These are phyloP conservation scores for Habrosyne pyritoides DNA, from an alignment of 2,888 invertebrate species.

Conservation along the genomic window DNA sequence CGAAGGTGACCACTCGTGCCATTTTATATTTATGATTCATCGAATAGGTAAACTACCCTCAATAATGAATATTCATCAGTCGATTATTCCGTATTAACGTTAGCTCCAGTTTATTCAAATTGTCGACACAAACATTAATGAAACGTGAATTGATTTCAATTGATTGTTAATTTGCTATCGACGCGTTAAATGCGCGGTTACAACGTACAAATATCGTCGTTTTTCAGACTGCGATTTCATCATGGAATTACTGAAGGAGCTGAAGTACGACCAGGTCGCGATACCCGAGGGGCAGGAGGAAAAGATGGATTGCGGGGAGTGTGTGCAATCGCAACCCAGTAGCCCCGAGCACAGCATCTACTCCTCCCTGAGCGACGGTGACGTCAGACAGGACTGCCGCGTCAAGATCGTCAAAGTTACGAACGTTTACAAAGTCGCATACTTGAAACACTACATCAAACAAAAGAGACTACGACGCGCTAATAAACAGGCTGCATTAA, in stretches of 20 bases:
- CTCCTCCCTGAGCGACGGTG: constrained; percentile 55
- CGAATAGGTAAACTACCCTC: no score
- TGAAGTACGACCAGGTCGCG: constrained; percentile 49
- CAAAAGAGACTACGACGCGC: constrained; percentile 66
- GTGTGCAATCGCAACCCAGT: constrained; percentile 33
- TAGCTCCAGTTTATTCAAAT: not conserved
- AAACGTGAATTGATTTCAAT: no score
- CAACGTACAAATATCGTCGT: constrained; percentile 11
- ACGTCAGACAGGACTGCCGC: constrained; percentile 57
- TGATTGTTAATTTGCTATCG: no score
- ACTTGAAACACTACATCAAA: constrained; percentile 70
- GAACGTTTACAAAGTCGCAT: constrained; percentile 73
- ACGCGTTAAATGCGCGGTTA: no score
- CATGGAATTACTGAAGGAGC: constrained; percentile 58
- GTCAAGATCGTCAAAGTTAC: constrained; percentile 74
- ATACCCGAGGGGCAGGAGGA: constrained; percentile 39
- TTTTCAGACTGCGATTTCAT: constrained; percentile 61
- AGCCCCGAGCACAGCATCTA: constrained; percentile 53
- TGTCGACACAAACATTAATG: no score
- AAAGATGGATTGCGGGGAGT: constrained; percentile 47
- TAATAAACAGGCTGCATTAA: constrained; percentile 60
- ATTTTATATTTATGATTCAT: constrained; percentile 5
- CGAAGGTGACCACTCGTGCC: constrained; percentile 41
- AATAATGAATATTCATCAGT: not conserved
- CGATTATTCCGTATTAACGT: not conserved